Evolutionary conservation across 2,113 vertebrate species (phyloP), one percentile per base, ranked within the genome.

Genomic region (Nestor notabilis): DNA sequence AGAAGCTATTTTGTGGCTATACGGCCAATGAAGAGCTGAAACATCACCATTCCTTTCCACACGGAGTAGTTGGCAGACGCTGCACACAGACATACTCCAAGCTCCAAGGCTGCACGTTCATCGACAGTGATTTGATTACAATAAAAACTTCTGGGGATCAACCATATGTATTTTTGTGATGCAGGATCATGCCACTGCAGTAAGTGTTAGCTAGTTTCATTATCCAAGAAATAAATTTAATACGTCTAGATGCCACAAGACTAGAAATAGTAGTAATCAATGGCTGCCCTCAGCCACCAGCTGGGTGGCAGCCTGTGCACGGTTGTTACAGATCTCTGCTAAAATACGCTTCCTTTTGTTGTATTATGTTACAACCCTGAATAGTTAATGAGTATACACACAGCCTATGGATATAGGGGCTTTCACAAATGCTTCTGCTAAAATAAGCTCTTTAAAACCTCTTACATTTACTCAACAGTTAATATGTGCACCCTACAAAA

Each of bases 361-460:
- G 89, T 71, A 89, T 97, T 93, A 11, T n/a, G 52, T 97, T 97
- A 94, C 97, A 90, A 83, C 55, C 46, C 69, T 74, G 83, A 90
- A 96, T 78, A 89, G 90, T 71, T 94, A 94, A 96, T 79, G 92
- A 94, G 89, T 41, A 83, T 78, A 92, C 80, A 78, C 69, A 44
- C 72, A 87, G 94, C 90, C 90, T 94, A 92, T 95, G 90, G 94
- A 96, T 93, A 81, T 3, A 92, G 86, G 47, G 76, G 80, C 94
- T 94, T 95, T 71, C 94, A 80, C 96, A 97, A 94, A 96, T 94
- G 96, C 79, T 92, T 14, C 82, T 96, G 86, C 93, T 96, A 95
- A 97, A 97, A 95, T 95, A 96, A 97, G 92, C 93, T 52, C 90
- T 84, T 91, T 50, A 90, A 97, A 96, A 95, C 80, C 92, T 94